A percentile compares a stretch with the other conserved stretches of the same genome.
These are phyloP conservation scores for Agriopis leucophaearia DNA, from an alignment of 2,888 invertebrate species.

Conservation along the genomic window DNA sequence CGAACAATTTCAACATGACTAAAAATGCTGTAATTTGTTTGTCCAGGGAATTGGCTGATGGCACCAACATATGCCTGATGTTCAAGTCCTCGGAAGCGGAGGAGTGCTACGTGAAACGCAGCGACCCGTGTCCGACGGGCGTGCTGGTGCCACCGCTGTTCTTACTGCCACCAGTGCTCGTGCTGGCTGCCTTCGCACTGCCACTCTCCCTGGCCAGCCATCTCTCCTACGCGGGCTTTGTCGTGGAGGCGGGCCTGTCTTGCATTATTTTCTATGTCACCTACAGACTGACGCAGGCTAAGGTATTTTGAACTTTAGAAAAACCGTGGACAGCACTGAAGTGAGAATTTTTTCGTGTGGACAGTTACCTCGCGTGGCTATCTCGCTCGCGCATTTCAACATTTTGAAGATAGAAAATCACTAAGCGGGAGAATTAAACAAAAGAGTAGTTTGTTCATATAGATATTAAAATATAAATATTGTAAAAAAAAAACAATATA, in stretches of 20 bases:
- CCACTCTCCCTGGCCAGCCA: constrained; percentile 70
- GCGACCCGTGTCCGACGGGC: constrained; percentile 71
- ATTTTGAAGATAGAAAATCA: too few relatives aligned
- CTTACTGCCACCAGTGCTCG: constrained; percentile 75
- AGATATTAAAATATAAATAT: too few relatives aligned
- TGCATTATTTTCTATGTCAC: constrained; percentile 72
- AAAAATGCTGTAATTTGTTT: neutral
- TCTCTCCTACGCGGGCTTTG: constrained; percentile 69
- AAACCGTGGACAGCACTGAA: neutral
- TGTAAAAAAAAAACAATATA: too few relatives aligned
- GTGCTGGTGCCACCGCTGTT: constrained; percentile 75
- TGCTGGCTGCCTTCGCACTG: constrained; percentile 70
- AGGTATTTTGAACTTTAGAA: constrained; percentile 55
- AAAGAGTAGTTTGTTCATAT: too few relatives aligned
- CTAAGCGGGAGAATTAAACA: too few relatives aligned
- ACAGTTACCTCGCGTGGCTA: too few relatives aligned
- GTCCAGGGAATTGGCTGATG: constrained; percentile 76
- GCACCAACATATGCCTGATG: constrained; percentile 74
- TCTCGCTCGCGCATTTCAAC: too few relatives aligned
- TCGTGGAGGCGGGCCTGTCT: constrained; percentile 70
- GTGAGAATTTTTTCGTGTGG: too few relatives aligned
- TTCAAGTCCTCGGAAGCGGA: constrained; percentile 73
- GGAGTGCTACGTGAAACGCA: constrained; percentile 66
- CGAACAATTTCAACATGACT: neutral
- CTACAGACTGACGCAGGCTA: constrained; percentile 69